Evolutionary conservation across 2,113 vertebrate species (phyloP), one percentile per base, ranked within the genome.

Genomic region (Axis porcinus): DNA sequence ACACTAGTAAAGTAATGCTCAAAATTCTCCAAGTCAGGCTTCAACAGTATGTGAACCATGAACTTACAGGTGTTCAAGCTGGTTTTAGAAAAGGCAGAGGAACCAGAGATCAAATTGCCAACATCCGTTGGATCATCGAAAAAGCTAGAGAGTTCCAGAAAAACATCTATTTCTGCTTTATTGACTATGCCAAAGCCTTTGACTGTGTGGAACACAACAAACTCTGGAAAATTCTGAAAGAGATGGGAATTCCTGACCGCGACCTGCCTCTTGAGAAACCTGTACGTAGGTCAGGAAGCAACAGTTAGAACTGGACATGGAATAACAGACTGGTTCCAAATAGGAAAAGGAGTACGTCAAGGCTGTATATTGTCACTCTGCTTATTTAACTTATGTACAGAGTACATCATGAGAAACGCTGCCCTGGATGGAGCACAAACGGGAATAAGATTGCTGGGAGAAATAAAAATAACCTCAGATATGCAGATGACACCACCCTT

Each of bases 51-150:
- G 0, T n/a, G 62, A 64, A n/a, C 62, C 7, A 9, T 64, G 62
- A n/a, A n/a, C 7, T n/a, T 64, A 3, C 30, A 17, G 62, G 14
- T n/a, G 33, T 64, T 64, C 7, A 17, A 64, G 7, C 62, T n/a
- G 15, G 30, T 2, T 64, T 64, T n/a, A 64, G 62, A 64, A 64
- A 64, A 64, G 15, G 30, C 62, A 64, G 14, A n/a, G 62, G 30
- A n/a, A 64, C 30, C 62, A 64, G 30, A 64, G 30, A 64, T 64
- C 30, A n/a, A 64, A n/a, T 17, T 17, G 3, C 62, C 62, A 64
- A 33, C 62, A 17, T n/a, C 30, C 1, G 1, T 0, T 64, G 15
- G 30, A 64, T n/a, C 62, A 17, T 17, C 15, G 1, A 64, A 17
- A n/a, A 64, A n/a, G 14, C 62, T n/a, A 64, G 6, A 64, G 30